Percentiles rank a stretch among this genome's conserved stretches.
Evolutionary conservation across 2,113 vertebrate species (phyloP).

Genomic region (Anser cygnoides): DNA sequence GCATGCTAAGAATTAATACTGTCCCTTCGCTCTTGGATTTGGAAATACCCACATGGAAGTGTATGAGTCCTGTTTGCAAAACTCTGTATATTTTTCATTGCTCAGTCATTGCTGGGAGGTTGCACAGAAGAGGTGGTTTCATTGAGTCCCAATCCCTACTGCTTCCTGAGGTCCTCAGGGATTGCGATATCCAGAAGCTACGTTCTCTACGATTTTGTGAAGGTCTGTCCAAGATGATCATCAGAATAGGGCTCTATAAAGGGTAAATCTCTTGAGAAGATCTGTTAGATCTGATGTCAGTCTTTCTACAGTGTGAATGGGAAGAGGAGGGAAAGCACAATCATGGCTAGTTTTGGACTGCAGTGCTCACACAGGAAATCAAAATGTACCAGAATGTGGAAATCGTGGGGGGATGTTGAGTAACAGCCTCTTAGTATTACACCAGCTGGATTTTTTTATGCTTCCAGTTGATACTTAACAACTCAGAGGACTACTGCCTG

Average conservation of each 20-base stretch:
- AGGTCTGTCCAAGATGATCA: not conserved
- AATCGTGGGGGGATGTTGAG: not conserved
- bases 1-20: not conserved
- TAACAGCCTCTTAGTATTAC: not conserved
- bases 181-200: not conserved
- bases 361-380: not conserved
- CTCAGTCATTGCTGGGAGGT: not conserved
- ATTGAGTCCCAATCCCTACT: not conserved
- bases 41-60: not conserved
- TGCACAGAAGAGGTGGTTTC: not conserved
- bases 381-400: not conserved
- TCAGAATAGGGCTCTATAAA: not conserved
- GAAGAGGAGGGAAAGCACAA: not conserved
- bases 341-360: not conserved
- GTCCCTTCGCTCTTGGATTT: not conserved
- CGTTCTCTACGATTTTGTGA: not conserved
- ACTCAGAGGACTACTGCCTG: not conserved
- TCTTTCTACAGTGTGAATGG: not conserved
- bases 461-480: not conserved
- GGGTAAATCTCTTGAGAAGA: no score
- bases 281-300: not conserved
- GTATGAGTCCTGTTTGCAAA: not conserved
- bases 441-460: not conserved
- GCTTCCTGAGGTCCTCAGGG: fast-evolving
- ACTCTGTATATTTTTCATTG: not conserved